These are phyloP conservation scores for Choloepus hoffmanni DNA, from an alignment of 2,113 vertebrate species.

Conservation along the genomic window DNA sequence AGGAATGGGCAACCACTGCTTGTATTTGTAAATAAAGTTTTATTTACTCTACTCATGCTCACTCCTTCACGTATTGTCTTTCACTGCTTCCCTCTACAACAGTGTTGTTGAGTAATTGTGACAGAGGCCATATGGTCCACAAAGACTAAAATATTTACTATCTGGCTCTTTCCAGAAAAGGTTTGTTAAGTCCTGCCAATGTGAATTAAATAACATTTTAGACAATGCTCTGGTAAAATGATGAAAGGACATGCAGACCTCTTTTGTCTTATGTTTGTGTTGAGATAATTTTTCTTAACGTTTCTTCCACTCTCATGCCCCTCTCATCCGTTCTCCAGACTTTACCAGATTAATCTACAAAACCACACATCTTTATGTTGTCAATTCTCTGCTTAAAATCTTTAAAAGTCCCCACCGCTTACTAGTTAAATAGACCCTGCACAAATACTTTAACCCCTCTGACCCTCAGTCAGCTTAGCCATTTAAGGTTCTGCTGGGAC, in stretches of 20 bases:
- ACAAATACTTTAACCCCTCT: background rate
- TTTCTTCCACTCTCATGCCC: background rate
- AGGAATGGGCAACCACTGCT: background rate
- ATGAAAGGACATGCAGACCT: background rate
- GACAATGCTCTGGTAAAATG: background rate
- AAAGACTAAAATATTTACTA: constrained; percentile 30
- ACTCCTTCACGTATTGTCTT: background rate
- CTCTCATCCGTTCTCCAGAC: background rate
- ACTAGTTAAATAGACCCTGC: background rate
- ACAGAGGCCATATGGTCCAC: background rate
- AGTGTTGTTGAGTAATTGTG: background rate
- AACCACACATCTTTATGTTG: background rate
- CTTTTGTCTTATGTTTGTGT: background rate
- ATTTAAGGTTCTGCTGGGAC: too few relatives aligned
- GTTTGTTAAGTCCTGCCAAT: background rate
- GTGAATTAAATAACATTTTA: background rate
- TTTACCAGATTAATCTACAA: background rate
- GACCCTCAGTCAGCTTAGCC: background rate
- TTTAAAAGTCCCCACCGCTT: background rate
- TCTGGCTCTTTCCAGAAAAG: background rate
- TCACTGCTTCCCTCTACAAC: background rate
- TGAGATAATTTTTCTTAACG: background rate
- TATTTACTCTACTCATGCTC: background rate
- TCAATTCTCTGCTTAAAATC: background rate
- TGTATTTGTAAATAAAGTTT: constrained; percentile 68